Percentiles rank a stretch among this genome's conserved stretches.
phyloP scores from a whole-genome alignment of 2,797 vertebrate species.

The Myripristis jacobus region DNA sequence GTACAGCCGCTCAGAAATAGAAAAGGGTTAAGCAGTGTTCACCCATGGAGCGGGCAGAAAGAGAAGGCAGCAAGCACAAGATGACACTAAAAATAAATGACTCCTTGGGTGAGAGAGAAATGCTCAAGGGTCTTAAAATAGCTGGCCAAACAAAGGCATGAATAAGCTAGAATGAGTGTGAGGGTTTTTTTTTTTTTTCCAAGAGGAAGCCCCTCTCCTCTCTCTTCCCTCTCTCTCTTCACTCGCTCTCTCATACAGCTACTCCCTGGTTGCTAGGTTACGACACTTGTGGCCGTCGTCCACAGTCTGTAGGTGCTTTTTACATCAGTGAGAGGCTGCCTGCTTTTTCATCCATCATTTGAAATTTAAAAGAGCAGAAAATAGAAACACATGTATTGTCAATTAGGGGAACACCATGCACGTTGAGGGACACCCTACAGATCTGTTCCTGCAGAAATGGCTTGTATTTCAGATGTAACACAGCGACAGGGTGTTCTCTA shows the following conservation, averaged over 20 bases:
- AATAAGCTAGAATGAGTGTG: conserved; percentile 74
- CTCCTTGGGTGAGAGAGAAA: conserved; percentile 67
- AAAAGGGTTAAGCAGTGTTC: conserved; percentile 65
- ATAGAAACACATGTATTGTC: conserved; percentile 72
- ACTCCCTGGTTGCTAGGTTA: conserved; percentile 85
- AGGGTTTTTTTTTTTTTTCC: conserved; percentile 50
- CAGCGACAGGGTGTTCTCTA: conserved; percentile 57
- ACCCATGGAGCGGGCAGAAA: conserved; percentile 40
- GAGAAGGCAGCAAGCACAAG: conserved; percentile 67
- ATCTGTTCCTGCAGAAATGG: conserved; percentile 65
- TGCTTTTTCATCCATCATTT: conserved; percentile 73
- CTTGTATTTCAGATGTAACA: conserved; percentile 62
- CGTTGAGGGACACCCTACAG: conserved; percentile 56
- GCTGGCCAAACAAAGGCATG: conserved; percentile 78
- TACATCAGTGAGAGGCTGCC: conserved; percentile 66
- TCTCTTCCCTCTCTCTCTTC: conserved; percentile 24
- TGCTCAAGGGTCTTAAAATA: conserved; percentile 79
- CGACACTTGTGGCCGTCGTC: conserved; percentile 78
- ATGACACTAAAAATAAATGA: conserved; percentile 77
- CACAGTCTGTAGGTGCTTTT: conserved; percentile 75
- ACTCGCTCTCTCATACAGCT: conserved; percentile 49
- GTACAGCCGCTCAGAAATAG: conserved; percentile 52
- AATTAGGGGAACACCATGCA: conserved; percentile 69
- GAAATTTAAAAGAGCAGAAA: conserved; percentile 79
- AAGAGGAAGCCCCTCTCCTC: conserved; percentile 77